These are phyloP conservation scores for Drosophila melanocephala DNA, from an alignment of 2,888 invertebrate genomes.

Conservation along the genomic window DNA sequence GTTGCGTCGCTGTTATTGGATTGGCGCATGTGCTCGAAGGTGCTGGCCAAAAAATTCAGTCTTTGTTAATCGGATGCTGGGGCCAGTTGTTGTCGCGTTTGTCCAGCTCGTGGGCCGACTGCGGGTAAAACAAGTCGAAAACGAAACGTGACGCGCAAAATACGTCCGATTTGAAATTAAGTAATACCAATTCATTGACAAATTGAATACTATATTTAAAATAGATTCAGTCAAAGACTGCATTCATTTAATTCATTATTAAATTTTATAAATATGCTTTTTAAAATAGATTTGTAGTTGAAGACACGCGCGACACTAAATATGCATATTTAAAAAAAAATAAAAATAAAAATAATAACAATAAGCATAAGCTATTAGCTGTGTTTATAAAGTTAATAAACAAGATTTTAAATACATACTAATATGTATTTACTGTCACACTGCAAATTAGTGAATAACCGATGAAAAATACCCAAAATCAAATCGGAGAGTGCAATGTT, in stretches of 20 bases:
- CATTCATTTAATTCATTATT: background rate
- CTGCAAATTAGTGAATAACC: conserved; percentile 29
- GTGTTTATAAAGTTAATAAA: conserved; percentile 30
- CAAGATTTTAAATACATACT: conserved; percentile 33
- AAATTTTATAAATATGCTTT: background rate
- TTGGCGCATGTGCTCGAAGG: conserved; percentile 27
- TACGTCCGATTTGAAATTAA: conserved; percentile 17
- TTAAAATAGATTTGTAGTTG: background rate
- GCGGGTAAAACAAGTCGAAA: conserved; percentile 32
- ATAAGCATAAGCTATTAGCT: conserved; percentile 12
- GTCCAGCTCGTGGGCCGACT: conserved; percentile 60
- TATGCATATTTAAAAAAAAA: background rate
- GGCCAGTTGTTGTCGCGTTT: conserved; percentile 69
- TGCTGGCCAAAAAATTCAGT: conserved; percentile 67
- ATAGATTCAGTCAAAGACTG: background rate
- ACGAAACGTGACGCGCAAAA: conserved; percentile 27
- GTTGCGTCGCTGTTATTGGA: conserved; percentile 69
- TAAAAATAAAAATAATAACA: background rate
- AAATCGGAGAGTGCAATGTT: conserved; percentile 55
- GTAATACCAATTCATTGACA: conserved; percentile 14
- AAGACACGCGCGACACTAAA: conserved; percentile 5
- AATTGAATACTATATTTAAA: background rate
- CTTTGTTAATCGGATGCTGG: conserved; percentile 73
- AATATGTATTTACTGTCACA: conserved; percentile 29
- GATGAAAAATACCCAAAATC: background rate